A percentile compares a stretch with the other conserved stretches of the same genome.
Evolutionary conservation across 1,140 invertebrate genomes (phyloP).

Genomic region (Meteorus sp.): DNA sequence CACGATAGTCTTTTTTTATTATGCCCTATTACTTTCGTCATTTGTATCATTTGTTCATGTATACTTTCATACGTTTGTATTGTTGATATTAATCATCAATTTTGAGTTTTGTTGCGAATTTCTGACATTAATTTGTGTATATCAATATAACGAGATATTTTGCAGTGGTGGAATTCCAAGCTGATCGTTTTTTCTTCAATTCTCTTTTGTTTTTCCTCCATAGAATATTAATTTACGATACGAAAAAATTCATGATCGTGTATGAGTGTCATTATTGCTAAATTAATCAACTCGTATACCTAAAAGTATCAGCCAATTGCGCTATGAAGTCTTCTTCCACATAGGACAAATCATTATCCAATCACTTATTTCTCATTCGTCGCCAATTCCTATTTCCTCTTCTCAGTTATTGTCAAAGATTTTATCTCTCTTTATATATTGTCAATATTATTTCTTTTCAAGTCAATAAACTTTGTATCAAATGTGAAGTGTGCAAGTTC

Average conservation of each 20-base stretch:
- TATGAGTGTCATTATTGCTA: not conserved
- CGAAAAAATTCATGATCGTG: not conserved
- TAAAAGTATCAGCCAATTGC: constrained; percentile 51
- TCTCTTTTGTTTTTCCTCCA: not conserved
- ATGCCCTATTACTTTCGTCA: constrained; percentile 32
- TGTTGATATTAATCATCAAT: constrained; percentile 11
- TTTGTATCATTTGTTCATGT: constrained; percentile 42
- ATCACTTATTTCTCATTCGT: constrained; percentile 1
- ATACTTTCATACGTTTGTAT: constrained; percentile 50
- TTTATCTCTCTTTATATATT: constrained; percentile 6
- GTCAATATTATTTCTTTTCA: constrained; percentile 1
- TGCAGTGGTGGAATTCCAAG: too few relatives aligned
- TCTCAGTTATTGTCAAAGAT: constrained; percentile 9
- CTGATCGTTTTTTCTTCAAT: constrained; percentile 5
- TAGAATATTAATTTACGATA: constrained; percentile 1
- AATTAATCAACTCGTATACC: constrained; percentile 33
- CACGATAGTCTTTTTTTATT: not conserved
- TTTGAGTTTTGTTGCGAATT: constrained; percentile 19
- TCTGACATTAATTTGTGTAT: not conserved
- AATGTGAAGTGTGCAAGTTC: not conserved
- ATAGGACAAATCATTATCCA: not conserved
- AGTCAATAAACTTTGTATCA: constrained; percentile 16
- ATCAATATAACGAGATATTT: too few relatives aligned
- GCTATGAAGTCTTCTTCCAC: constrained; percentile 22
- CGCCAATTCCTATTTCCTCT: not conserved